phyloP scores from a whole-genome alignment of 2,113 vertebrate species.

The Anolis sagrei region DNA sequence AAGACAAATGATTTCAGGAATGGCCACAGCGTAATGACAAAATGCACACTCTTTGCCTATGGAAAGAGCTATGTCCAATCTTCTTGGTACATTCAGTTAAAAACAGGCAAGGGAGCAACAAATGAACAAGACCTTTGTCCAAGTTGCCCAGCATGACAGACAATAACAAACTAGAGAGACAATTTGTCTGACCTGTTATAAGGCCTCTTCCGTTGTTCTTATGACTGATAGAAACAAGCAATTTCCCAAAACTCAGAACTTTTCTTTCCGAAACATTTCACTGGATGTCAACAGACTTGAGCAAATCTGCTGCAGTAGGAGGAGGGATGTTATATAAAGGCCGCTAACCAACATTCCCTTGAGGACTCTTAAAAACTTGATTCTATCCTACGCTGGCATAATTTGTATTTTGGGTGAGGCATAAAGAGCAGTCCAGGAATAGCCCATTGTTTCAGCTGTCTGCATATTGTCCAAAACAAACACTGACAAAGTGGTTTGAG shows the following conservation, averaged over 20 bases:
- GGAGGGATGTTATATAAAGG: background rate
- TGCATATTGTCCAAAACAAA: background rate
- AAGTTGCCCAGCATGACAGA: no score
- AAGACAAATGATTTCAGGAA: background rate
- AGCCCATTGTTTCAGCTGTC: conserved; percentile 48
- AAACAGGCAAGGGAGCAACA: background rate
- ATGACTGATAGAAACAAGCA: background rate
- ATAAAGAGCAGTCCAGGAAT: conserved; percentile 35
- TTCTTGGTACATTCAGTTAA: background rate
- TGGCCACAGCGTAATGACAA: no score
- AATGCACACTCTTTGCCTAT: background rate
- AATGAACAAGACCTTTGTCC: background rate
- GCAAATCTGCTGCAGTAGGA: background rate
- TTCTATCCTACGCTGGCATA: background rate
- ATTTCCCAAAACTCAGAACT: background rate
- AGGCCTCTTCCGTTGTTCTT: background rate
- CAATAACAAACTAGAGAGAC: background rate
- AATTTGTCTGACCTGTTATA: background rate
- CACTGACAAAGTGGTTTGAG: background rate
- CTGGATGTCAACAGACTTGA: background rate
- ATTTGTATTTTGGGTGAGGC: conserved; percentile 46
- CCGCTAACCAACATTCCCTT: background rate
- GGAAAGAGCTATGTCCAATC: background rate
- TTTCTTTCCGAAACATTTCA: background rate
- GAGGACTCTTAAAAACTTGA: background rate